Percentiles rank a stretch among this genome's conserved stretches.
These are phyloP conservation scores for Meda fulgida DNA, from an alignment of 2,797 vertebrate genomes.

Conservation along the genomic window DNA sequence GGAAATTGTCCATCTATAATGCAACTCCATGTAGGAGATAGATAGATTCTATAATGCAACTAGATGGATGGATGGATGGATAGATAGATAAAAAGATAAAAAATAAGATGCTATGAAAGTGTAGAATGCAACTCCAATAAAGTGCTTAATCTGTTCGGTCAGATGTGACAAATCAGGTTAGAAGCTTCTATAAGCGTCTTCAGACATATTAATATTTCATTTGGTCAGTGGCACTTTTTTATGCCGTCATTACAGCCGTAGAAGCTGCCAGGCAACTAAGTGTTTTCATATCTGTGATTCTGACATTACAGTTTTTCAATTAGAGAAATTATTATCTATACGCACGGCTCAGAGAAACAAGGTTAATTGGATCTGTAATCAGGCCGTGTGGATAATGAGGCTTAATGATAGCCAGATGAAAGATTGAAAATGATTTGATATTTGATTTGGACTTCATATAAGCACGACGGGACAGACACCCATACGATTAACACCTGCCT, in stretches of 20 bases:
- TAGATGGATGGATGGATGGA: background rate
- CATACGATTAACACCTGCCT: conserved; percentile 52
- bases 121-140: conserved; percentile 12
- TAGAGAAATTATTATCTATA: conserved; percentile 57
- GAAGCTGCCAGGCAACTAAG: conserved; percentile 30
- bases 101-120: background rate
- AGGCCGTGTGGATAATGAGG: conserved; percentile 57
- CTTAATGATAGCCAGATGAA: conserved; percentile 61
- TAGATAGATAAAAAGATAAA: background rate
- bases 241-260: background rate
- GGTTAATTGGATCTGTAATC: conserved; percentile 63
- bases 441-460: conserved; percentile 56
- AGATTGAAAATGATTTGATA: conserved; percentile 61
- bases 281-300: conserved; percentile 51
- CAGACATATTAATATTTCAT: conserved; percentile 40
- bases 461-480: conserved; percentile 51
- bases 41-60: no score
- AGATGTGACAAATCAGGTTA: conserved; percentile 41
- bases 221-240: conserved; percentile 3
- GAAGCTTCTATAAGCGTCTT: conserved; percentile 13
- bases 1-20: no score
- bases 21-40: no score
- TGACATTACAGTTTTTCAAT: conserved; percentile 53
- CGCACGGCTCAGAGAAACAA: conserved; percentile 51
- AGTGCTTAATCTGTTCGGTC: conserved; percentile 50